Evolutionary conservation across 2,797 vertebrate species (phyloP), one percentile per base, ranked within the genome.

Genomic region (Adrianichthys oophorus): DNA sequence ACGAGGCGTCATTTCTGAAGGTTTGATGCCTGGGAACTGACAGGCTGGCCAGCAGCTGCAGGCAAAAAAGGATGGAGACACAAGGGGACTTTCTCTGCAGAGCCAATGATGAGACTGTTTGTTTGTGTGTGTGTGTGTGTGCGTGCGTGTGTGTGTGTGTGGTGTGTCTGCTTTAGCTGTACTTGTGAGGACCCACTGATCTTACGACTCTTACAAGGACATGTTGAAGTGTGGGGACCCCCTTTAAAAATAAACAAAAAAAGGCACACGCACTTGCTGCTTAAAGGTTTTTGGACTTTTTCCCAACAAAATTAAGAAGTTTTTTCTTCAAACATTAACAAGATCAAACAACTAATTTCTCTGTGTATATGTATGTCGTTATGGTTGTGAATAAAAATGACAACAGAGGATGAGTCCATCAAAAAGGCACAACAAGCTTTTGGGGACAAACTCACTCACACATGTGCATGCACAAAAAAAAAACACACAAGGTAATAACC

Each of bases 21-120:
- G 70, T 72, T 62, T 79, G 78, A 79, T 80, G 84, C 72, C 76
- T 86, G 86, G 72, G 86, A 89, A 81, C 69, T 84, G 88, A 82
- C 86, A 89, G 78, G 76, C 83, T 85, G 85, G 79, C 78, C 79
- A 81, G 87, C 86, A 87, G 87, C 85, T 88, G 85, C 84, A 89
- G 83, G 82, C 82, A 69, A 78, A 79, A 74, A 76, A 74, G 69
- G 72, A 84, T 71, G 82, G 50, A 70, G 83, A 82, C 85, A 83
- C 77, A 77, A 81, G 80, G 80, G 75, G 81, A 80, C 80, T 78
- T 61, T 86, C 66, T 73, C 44, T 54, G 64, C 82, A 78, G 76
- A 85, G 74, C 82, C 85, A 90, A 88, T 85, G 83, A 83, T 84
- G 84, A 82, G 77, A 70, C 78, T 84, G 85, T 81, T 79, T 66